Evolutionary conservation across 2,888 invertebrate genomes (phyloP).

Genomic region (Rotaria macrura): DNA sequence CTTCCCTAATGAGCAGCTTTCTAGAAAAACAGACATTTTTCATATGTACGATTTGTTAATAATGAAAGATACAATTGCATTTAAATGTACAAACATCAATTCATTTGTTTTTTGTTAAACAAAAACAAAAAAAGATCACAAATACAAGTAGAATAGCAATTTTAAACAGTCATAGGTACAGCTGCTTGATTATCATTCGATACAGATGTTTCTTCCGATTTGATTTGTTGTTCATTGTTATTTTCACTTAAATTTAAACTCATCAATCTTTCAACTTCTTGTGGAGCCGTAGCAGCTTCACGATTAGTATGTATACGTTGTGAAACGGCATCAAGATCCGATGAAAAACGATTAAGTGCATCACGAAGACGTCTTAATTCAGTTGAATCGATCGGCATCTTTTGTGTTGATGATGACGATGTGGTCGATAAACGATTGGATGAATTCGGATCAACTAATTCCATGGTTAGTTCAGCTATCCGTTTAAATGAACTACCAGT

Average conservation of each 20-base stretch:
- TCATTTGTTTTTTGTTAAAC: not conserved
- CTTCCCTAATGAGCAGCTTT: too few relatives aligned
- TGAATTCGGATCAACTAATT: conserved; percentile 14
- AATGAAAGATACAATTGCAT: too few relatives aligned
- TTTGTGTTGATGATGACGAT: not conserved
- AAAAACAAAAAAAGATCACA: not conserved
- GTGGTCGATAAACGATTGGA: not conserved
- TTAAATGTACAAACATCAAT: not conserved
- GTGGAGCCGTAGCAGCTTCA: not conserved
- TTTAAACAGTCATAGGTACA: not conserved
- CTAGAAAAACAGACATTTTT: too few relatives aligned
- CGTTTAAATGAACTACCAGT: not conserved
- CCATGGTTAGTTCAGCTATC: not conserved
- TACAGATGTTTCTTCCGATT: not conserved
- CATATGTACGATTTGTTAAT: too few relatives aligned
- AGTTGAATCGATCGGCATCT: not conserved
- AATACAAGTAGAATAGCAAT: not conserved
- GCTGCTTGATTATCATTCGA: not conserved
- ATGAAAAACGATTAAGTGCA: not conserved
- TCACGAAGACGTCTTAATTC: conserved; percentile 16
- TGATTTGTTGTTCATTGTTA: not conserved
- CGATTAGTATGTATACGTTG: conserved; percentile 11
- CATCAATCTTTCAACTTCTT: conserved; percentile 13
- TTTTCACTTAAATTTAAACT: not conserved
- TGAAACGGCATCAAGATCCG: not conserved